Conservation (phyloP, 1,140 invertebrate genomes). For the fruit fly (Drosophila melanogaster) region DNA sequence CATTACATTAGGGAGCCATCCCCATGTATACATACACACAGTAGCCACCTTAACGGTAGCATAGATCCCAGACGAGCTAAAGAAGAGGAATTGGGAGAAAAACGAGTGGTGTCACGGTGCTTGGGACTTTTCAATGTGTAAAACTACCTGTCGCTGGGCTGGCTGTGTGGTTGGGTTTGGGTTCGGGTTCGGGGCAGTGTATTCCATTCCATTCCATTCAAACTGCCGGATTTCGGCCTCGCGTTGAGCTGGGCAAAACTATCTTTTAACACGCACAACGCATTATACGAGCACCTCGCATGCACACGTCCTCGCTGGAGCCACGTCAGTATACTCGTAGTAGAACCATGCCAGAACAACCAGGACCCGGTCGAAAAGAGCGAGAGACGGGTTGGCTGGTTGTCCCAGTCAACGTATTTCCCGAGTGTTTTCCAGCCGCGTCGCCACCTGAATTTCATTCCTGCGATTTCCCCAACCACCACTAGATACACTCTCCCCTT, state of each 20-base stretch:
- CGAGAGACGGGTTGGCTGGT: background rate
- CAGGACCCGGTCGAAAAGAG: slow-evolving; percentile 21
- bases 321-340: slow-evolving; percentile 12
- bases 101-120: slow-evolving; percentile 65
- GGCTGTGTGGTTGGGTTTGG: slow-evolving; percentile 34
- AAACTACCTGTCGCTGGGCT: slow-evolving; percentile 78
- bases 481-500: slow-evolving; percentile 16
- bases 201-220: slow-evolving; percentile 36
- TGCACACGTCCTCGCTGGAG: slow-evolving; percentile 49
- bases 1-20: slow-evolving; percentile 59
- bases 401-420: slow-evolving; percentile 56
- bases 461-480: slow-evolving; percentile 42
- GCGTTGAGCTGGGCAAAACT: slow-evolving; percentile 75
- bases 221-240: slow-evolving; percentile 39
- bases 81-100: slow-evolving; percentile 7
- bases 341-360: background rate
- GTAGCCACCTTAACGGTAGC: slow-evolving; percentile 47
- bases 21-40: background rate
- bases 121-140: slow-evolving; percentile 83
- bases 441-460: slow-evolving; percentile 67
- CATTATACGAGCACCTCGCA: slow-evolving; percentile 82
- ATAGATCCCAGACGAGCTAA: slow-evolving; percentile 14
- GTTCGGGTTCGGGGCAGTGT: slow-evolving; percentile 1
- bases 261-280: slow-evolving; percentile 83
- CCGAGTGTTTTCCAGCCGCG: slow-evolving; percentile 59